Base-by-base conservation (phyloP, 2,113 vertebrate species). In the Mustela nigripes region DNA sequence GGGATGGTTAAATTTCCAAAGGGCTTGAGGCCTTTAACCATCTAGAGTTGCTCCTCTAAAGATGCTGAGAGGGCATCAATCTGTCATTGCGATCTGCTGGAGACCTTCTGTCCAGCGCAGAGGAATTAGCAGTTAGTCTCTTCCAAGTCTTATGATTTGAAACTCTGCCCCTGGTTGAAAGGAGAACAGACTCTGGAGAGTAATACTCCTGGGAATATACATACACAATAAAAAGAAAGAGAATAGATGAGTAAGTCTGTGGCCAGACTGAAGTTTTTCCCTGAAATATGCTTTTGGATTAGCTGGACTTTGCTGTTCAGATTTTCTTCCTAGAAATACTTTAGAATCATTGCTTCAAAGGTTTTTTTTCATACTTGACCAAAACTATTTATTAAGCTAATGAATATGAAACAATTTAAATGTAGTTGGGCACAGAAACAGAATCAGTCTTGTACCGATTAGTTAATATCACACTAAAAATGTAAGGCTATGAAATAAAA, bases 101-200 rank as follows among this genome's bases (percentile, higher is more conserved):
- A 24, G 21, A 82, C 28, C 21, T 60, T 60, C 21, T 67, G 31
- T 87, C 42, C 50, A 53, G 48, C 14, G 53, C 71, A 45, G 86
- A 96, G 50, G 78, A 89, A 89, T 81, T 88, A 69, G 36, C 31
- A 85, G 76, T 91, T 78, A 92, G 88, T 94, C 63, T 96, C 63
- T 91, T 63, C 73, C 22, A 89, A 69, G 94, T 89, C 69, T 65
- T 28, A 58, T n/a, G 89, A 79, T 90, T 63, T 92, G 89, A 96
- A 97, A 91, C 88, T 69, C 31, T 89, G 65, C 58, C 67, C 39
- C 5, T 14, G 53, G 33, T 73, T 94, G 71, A 96, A 96, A 91
- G 85, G 19, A 65, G 78, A 97, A 85, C 86, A 39, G 78, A 80
- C 33, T 42, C 73, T 9, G 5, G 82, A 93, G 82, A 89, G 73